Percentiles rank a stretch among this genome's conserved stretches.
Evolutionary conservation across 1,140 invertebrate genomes (phyloP).

Genomic region (Calephelis virginiensis): DNA sequence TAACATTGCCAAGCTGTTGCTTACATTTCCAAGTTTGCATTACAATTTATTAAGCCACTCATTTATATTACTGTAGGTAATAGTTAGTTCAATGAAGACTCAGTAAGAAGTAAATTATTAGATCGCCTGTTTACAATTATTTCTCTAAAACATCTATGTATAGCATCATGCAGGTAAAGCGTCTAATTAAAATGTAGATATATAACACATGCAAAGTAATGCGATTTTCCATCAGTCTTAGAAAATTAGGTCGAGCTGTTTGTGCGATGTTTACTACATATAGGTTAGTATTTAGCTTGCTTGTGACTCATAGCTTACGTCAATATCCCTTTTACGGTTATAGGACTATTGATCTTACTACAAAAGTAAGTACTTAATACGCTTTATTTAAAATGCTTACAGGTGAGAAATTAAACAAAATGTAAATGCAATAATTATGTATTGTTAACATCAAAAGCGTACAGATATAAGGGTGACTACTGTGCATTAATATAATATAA

Average conservation of each 20-base stretch:
- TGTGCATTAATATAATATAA: conserved; percentile 68
- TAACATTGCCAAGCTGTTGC: no score
- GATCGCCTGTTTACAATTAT: neutral
- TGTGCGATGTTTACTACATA: conserved; percentile 52
- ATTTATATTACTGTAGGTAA: no score
- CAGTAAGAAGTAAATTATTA: no score
- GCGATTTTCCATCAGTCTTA: conserved; percentile 36
- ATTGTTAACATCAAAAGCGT: conserved; percentile 74
- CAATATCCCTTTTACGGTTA: conserved; percentile 43
- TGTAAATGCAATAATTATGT: conserved; percentile 64
- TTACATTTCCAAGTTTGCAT: no score
- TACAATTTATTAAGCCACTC: no score
- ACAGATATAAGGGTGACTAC: conserved; percentile 64
- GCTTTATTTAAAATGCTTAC: conserved; percentile 33
- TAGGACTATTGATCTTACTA: conserved; percentile 45
- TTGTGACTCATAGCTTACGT: conserved; percentile 59
- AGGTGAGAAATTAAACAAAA: conserved; percentile 66
- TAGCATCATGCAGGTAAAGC: conserved; percentile 42
- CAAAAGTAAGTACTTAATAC: conserved; percentile 31
- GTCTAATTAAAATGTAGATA: conserved; percentile 22
- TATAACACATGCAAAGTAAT: conserved; percentile 34
- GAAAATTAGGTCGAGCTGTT: conserved; percentile 52
- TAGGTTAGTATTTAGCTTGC: conserved; percentile 49
- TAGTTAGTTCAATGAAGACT: no score
- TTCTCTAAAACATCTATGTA: neutral